Evolutionary conservation across 2,113 vertebrate genomes (phyloP), one percentile per base, ranked within the genome.

Genomic region (Plestiodon gilberti): DNA sequence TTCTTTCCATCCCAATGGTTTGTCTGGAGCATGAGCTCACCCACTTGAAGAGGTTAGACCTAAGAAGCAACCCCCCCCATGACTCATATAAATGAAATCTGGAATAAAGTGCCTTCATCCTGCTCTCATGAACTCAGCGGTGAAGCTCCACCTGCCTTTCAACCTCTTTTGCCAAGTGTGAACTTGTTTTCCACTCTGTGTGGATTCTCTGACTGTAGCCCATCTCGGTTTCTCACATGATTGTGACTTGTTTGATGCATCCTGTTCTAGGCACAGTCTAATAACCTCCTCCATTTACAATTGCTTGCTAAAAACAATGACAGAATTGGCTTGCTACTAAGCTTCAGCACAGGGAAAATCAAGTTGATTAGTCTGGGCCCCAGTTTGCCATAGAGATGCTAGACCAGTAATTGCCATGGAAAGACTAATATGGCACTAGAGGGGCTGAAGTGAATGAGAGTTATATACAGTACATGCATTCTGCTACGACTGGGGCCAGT

Each of bases 81-180:
- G 90, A 83, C 52, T 74, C 7, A 18, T 30, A 22, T 84, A 81
- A 88, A 87, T 81, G 30, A 93, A 92, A 81, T 62, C 7, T 13
- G 78, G 38, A 88, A 90, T 88, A 87, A 90, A 92, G 81, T 0
- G 8, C 1, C 86, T 80, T 25, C 0, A 0, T 80, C 85, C 88
- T 93, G 25, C 65, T 89, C 76, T 89, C 43, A 79, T 43, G 85
- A 3, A 61, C 30, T 76, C 81, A 80, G n/a, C 75, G 74, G 81
- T n/a, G 82, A 33, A 93, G 81, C 2, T 20, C n/a, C 76, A 87
- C 82, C 73, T 67, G 52, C 90, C 52, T 77, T 48, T 91, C 89
- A 88, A 62, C 85, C 62, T 57, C 57, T 83, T 89, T 70, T 76
- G 52, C 83, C 86, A 78, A 43, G 33, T 89, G 14, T 38, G 18